Conservation (phyloP, 2,797 vertebrate species). For the Karalla daura region DNA sequence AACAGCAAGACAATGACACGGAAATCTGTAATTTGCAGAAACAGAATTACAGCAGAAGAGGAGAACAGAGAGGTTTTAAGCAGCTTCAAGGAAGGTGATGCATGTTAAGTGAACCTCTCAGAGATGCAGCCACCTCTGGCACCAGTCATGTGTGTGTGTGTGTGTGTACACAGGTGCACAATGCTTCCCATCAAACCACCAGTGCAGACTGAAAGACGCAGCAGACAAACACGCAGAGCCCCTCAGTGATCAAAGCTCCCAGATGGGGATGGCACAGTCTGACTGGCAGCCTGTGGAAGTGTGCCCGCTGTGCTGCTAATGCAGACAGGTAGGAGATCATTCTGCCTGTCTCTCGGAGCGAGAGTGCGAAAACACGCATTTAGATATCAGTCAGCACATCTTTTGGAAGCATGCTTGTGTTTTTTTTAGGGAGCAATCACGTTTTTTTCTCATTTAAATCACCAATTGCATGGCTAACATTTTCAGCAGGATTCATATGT, state of each 20-base stretch:
- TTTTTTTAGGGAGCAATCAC: not conserved
- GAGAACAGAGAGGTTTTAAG: too few relatives aligned
- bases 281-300: conserved; percentile 33
- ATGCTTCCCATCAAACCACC: not conserved
- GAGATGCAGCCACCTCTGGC: not conserved
- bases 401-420: not conserved
- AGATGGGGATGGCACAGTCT: conserved; percentile 11
- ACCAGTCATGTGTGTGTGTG: not conserved
- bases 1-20: too few relatives aligned
- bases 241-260: conserved; percentile 33
- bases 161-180: not conserved
- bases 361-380: not conserved
- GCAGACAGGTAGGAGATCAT: conserved; percentile 18
- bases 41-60: too few relatives aligned
- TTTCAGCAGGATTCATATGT: too few relatives aligned
- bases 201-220: not conserved
- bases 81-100: not conserved
- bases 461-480: not conserved
- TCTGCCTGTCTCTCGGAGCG: not conserved
- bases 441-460: conserved; percentile 3
- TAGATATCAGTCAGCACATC: not conserved
- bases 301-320: conserved; percentile 43
- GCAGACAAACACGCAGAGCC: conserved; percentile 6
- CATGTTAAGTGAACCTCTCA: not conserved
- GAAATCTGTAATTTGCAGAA: too few relatives aligned